A percentile compares a stretch with the other conserved stretches of the same genome.
Conservation (phyloP, 1,140 invertebrate genomes). For the Drosophila eugracilis region DNA sequence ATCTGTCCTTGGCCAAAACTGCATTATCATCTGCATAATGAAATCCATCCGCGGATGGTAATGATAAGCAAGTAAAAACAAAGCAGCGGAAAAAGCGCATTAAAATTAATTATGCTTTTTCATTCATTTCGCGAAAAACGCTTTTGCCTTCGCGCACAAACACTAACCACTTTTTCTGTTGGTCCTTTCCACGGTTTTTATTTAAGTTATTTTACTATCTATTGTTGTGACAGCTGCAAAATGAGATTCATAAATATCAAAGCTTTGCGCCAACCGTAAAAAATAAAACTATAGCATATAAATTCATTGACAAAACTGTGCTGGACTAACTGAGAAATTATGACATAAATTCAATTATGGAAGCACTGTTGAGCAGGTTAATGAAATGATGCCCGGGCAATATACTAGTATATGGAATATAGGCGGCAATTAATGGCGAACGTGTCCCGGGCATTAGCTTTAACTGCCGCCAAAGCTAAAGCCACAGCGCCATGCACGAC, state of each 20-base stretch:
- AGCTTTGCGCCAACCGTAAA: neutral
- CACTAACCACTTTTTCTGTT: slow-evolving; percentile 28
- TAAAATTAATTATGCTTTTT: slow-evolving; percentile 67
- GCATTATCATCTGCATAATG: slow-evolving; percentile 27
- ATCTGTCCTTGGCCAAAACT: slow-evolving; percentile 21
- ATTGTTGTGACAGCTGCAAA: slow-evolving; percentile 61
- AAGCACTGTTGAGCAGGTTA: slow-evolving; percentile 47
- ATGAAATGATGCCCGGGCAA: slow-evolving; percentile 55
- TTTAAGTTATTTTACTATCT: slow-evolving; percentile 59
- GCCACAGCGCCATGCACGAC: slow-evolving; percentile 53
- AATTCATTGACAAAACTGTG: slow-evolving; percentile 20
- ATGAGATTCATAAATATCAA: slow-evolving; percentile 56
- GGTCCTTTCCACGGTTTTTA: slow-evolving; percentile 1
- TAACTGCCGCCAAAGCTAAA: slow-evolving; percentile 51
- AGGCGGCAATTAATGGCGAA: slow-evolving; percentile 69
- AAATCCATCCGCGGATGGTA: slow-evolving; percentile 38
- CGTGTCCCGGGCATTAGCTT: slow-evolving; percentile 50
- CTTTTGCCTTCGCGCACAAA: too few relatives aligned
- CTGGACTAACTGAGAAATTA: slow-evolving; percentile 38
- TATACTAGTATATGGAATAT: too few relatives aligned
- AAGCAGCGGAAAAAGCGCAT: slow-evolving; percentile 61
- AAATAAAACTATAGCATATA: slow-evolving; percentile 8
- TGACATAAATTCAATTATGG: slow-evolving; percentile 73
- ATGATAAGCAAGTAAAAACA: slow-evolving; percentile 33
- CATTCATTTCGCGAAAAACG: slow-evolving; percentile 40